These are phyloP conservation scores for Colletes gigas DNA, from an alignment of 1,140 invertebrate species.

Conservation along the genomic window DNA sequence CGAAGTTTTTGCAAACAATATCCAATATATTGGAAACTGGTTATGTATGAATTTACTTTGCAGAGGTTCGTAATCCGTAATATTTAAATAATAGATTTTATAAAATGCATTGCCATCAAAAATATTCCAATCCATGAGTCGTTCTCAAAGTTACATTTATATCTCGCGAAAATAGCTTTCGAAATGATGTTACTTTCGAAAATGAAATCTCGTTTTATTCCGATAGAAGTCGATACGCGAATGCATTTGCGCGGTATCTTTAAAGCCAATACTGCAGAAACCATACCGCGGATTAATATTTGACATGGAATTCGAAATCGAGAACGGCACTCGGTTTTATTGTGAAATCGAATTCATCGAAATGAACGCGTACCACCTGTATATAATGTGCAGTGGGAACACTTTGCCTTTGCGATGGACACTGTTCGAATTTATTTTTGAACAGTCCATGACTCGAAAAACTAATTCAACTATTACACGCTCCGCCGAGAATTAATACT, in stretches of 20 bases:
- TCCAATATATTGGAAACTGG: neutral
- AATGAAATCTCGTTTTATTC: conserved; percentile 10
- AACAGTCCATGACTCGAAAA: no score
- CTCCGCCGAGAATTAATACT: neutral
- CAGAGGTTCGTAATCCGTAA: no score
- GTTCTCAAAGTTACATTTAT: neutral
- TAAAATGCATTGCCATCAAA: neutral
- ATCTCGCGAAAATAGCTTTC: neutral
- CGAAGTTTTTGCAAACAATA: neutral
- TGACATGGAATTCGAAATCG: conserved; percentile 1
- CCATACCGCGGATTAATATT: neutral
- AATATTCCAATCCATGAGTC: neutral
- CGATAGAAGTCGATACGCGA: conserved; percentile 2
- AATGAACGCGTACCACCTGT: no score
- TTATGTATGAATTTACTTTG: neutral
- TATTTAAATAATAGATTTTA: no score
- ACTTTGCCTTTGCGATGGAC: neutral
- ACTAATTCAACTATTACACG: no score
- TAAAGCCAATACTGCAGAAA: neutral
- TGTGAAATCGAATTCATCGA: neutral
- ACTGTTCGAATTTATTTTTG: neutral
- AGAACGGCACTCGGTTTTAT: neutral
- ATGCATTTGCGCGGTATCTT: conserved; percentile 4
- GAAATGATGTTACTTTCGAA: conserved; percentile 5
- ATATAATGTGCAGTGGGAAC: neutral